These are phyloP conservation scores for Cossypha caffra DNA, from an alignment of 2,797 vertebrate species.

Conservation along the genomic window DNA sequence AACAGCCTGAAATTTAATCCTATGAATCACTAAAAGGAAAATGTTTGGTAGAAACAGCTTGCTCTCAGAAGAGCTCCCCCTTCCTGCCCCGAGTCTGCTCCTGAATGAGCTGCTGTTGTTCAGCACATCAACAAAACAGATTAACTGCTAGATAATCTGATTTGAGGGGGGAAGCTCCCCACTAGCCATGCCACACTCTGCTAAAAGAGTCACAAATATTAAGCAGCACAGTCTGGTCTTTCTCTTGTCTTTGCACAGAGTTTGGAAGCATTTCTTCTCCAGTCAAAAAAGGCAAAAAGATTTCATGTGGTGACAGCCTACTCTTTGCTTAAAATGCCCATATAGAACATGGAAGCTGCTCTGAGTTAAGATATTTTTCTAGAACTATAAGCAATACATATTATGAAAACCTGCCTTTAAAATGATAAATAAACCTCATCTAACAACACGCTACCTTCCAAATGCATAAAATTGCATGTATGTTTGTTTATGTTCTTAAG, in stretches of 20 bases:
- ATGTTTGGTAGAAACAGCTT: conserved; percentile 28
- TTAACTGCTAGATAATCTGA: conserved; percentile 60
- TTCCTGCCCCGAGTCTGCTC: neutral
- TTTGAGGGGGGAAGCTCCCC: neutral
- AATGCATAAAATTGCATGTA: neutral
- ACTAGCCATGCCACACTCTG: neutral
- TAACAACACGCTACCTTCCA: neutral
- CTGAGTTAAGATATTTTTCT: neutral
- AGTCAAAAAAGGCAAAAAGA: conserved; percentile 11
- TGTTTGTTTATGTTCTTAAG: neutral
- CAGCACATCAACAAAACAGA: conserved; percentile 46
- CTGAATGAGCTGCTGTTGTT: conserved; percentile 18
- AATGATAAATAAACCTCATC: neutral
- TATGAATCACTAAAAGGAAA: conserved; percentile 12
- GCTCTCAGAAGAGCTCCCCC: neutral
- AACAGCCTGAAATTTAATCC: conserved; percentile 48
- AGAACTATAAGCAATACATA: neutral
- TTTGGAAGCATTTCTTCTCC: neutral
- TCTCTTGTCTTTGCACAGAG: neutral
- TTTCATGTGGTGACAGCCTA: neutral
- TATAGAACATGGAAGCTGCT: neutral
- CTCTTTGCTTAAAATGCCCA: neutral
- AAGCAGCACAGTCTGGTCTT: neutral
- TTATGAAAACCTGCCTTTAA: neutral
- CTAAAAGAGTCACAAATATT: neutral